A percentile compares a stretch with the other conserved stretches of the same genome.
These are phyloP conservation scores for Megaceryle maxima DNA, from an alignment of 2,113 vertebrate species.

Conservation along the genomic window DNA sequence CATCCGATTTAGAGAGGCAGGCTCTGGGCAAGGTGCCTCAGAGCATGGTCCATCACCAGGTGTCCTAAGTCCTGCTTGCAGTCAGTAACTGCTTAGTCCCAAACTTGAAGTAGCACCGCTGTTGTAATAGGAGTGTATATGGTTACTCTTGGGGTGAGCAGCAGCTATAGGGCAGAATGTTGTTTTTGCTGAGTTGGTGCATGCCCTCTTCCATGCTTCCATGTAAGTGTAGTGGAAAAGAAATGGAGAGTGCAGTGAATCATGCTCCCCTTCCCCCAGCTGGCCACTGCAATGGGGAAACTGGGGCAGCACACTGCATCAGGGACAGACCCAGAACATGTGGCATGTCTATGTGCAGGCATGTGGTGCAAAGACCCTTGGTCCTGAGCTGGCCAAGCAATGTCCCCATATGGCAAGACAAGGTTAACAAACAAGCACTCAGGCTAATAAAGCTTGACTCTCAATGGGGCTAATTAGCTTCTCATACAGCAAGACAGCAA, in stretches of 20 bases:
- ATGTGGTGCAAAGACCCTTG: neutral
- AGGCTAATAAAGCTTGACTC: slow-evolving; percentile 48
- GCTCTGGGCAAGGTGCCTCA: neutral
- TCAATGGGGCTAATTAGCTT: slow-evolving; percentile 51
- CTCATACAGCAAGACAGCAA: neutral
- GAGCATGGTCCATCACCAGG: neutral
- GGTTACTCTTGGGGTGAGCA: neutral
- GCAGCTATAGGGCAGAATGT: neutral
- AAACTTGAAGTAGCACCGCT: neutral
- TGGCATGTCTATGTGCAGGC: accelerated
- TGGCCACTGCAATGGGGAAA: neutral
- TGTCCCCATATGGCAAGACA: neutral
- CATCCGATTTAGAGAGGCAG: neutral
- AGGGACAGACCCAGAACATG: neutral
- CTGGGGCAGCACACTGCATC: neutral
- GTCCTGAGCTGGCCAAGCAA: neutral
- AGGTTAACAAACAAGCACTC: slow-evolving; percentile 29
- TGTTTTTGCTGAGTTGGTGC: neutral
- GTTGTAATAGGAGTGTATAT: accelerated
- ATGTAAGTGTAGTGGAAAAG: neutral
- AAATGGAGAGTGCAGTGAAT: neutral
- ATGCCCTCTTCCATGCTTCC: neutral
- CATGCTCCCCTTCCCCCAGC: neutral
- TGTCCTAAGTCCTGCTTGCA: neutral
- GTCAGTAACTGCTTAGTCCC: neutral